Conservation (phyloP, 2,888 invertebrate genomes). For the Drosophila affinis region DNA sequence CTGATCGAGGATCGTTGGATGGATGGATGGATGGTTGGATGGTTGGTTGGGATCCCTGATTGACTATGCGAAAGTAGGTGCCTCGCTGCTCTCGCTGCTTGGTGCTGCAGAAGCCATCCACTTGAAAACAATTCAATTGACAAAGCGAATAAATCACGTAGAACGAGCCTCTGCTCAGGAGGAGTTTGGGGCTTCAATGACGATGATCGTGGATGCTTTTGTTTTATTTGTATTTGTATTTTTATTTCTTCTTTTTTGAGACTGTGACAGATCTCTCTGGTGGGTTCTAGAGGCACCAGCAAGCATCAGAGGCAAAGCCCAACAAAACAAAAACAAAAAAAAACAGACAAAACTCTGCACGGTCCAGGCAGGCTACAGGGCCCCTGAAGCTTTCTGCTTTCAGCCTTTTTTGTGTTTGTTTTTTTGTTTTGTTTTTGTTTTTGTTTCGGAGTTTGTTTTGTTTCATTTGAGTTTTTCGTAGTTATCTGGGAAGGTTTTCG, state of each 20-base stretch:
- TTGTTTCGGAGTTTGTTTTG: slow-evolving; percentile 2
- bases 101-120: slow-evolving; percentile 44
- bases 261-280: slow-evolving; percentile 50
- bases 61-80: slow-evolving; percentile 45
- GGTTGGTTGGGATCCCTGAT: slow-evolving; percentile 18
- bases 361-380: slow-evolving; percentile 26
- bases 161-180: slow-evolving; percentile 26
- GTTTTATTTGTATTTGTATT: slow-evolving; percentile 12
- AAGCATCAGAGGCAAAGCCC: background rate
- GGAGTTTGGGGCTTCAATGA: slow-evolving; percentile 33
- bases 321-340: slow-evolving; percentile 33
- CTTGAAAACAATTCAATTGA: slow-evolving; percentile 84
- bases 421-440: slow-evolving; percentile 22
- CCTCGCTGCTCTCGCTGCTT: slow-evolving; percentile 8
- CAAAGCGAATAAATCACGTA: slow-evolving; percentile 84
- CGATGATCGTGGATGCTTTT: slow-evolving; percentile 62
- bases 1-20: background rate
- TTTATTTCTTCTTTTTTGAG: slow-evolving; percentile 2
- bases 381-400: slow-evolving; percentile 25
- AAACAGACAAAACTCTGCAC: slow-evolving; percentile 29
- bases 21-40: no score
- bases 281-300: slow-evolving; percentile 24
- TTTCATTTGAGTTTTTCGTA: slow-evolving; percentile 53
- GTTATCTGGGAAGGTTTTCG: slow-evolving; percentile 78
- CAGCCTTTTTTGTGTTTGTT: slow-evolving; percentile 4